These are phyloP conservation scores for Nasonia giraulti DNA, from an alignment of 1,140 invertebrate species.

Conservation along the genomic window DNA sequence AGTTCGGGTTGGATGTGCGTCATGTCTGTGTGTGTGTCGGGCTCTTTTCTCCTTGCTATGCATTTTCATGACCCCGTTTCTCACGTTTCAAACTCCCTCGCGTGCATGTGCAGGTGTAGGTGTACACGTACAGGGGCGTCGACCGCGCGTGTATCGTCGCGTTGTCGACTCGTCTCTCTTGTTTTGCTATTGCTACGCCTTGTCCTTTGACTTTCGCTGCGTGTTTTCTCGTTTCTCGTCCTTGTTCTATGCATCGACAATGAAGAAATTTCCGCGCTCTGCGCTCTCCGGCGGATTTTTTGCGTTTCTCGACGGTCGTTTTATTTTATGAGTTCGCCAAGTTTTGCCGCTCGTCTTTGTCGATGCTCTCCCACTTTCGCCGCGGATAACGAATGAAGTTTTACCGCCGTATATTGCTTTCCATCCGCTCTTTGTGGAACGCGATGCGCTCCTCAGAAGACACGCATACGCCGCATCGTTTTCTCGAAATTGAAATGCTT, in stretches of 20 bases:
- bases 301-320: conserved; percentile 13
- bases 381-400: conserved; percentile 27
- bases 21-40: background rate
- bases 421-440: background rate
- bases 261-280: conserved; percentile 22
- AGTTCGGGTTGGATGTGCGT: background rate
- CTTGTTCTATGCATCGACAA: conserved; percentile 24
- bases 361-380: background rate
- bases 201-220: conserved; percentile 3
- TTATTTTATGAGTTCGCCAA: conserved; percentile 40
- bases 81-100: background rate
- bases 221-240: conserved; percentile 1
- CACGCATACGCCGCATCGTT: background rate
- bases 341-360: background rate
- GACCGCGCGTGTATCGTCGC: background rate
- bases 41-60: background rate
- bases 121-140: too few species aligned
- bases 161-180: background rate
- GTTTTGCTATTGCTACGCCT: background rate
- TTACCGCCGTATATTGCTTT: background rate
- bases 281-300: background rate
- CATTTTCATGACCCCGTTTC: conserved; percentile 19
- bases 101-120: background rate
- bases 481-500: background rate
- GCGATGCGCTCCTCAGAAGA: background rate